phyloP scores from a whole-genome alignment of 2,797 vertebrate genomes.

The Dendrocincla fuliginosa region DNA sequence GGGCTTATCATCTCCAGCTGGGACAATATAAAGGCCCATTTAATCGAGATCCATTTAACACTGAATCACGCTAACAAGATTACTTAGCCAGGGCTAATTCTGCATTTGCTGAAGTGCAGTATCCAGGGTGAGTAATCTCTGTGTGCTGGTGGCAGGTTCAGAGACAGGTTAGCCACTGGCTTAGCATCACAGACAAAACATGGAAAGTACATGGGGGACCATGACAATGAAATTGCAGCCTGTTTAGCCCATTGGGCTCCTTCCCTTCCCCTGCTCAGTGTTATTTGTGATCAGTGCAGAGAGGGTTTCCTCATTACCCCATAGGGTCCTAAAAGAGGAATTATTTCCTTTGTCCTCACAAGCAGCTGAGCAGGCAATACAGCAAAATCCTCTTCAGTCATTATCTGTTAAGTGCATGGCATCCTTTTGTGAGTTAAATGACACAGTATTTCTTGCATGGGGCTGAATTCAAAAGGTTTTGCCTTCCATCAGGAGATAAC shows the following conservation, averaged over 20 bases:
- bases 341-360: slow-evolving; percentile 67
- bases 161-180: slow-evolving; percentile 65
- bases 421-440: slow-evolving; percentile 72
- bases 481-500: slow-evolving; percentile 69
- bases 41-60: slow-evolving; percentile 73
- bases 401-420: slow-evolving; percentile 69
- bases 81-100: slow-evolving; percentile 65
- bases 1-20: slow-evolving; percentile 72
- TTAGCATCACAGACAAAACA: slow-evolving; percentile 64
- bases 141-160: slow-evolving; percentile 46
- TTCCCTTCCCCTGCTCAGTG: not conserved
- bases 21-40: slow-evolving; percentile 72
- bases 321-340: slow-evolving; percentile 54
- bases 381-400: slow-evolving; percentile 68
- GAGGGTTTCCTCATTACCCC: slow-evolving; percentile 56
- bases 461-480: slow-evolving; percentile 70
- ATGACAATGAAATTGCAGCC: slow-evolving; percentile 32
- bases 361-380: slow-evolving; percentile 65
- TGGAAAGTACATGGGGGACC: slow-evolving; percentile 21
- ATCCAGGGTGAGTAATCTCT: slow-evolving; percentile 64
- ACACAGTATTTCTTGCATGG: slow-evolving; percentile 63
- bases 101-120: slow-evolving; percentile 57
- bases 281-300: slow-evolving; percentile 25
- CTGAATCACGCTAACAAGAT: slow-evolving; percentile 73
- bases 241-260: not conserved